Evolutionary conservation across 2,113 vertebrate species (phyloP).

Genomic region (Cavia aperea): DNA sequence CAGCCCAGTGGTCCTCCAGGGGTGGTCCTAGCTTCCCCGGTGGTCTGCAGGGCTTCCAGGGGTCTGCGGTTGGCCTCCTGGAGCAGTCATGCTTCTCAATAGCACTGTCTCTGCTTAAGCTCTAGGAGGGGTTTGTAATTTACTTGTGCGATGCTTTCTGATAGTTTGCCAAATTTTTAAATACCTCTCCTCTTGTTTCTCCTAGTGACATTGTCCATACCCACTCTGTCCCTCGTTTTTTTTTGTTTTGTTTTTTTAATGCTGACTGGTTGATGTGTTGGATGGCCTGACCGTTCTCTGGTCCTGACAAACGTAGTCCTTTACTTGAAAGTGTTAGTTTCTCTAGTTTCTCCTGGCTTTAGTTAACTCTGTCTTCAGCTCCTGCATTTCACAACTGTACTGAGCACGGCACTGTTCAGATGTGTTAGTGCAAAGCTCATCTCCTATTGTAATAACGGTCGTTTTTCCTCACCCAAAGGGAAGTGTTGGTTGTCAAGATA

Average conservation of each 20-base stretch:
- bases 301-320: not conserved
- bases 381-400: not conserved
- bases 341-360: not conserved
- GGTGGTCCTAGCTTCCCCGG: conserved; percentile 54
- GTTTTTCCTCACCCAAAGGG: conserved; percentile 62
- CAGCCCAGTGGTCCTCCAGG: not conserved
- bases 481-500: conserved; percentile 53
- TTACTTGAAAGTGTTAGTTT: not conserved
- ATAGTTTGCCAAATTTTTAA: not conserved
- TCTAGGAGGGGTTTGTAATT: conserved; percentile 19
- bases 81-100: not conserved
- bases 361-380: not conserved
- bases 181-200: not conserved
- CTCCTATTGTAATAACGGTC: conserved; percentile 46
- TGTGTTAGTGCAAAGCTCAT: conserved; percentile 46
- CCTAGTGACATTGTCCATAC: not conserved
- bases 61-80: not conserved
- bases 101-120: conserved; percentile 1
- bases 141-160: not conserved
- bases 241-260: not conserved
- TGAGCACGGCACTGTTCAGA: conserved; percentile 39
- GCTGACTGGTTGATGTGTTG: not conserved
- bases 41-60: conserved; percentile 41
- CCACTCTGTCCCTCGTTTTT: not conserved
- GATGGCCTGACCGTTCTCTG: not conserved